A percentile compares a stretch with the other conserved stretches of the same genome.
These are phyloP conservation scores for Cochlearius cochlearius DNA, from an alignment of 2,113 vertebrate genomes.

Conservation along the genomic window DNA sequence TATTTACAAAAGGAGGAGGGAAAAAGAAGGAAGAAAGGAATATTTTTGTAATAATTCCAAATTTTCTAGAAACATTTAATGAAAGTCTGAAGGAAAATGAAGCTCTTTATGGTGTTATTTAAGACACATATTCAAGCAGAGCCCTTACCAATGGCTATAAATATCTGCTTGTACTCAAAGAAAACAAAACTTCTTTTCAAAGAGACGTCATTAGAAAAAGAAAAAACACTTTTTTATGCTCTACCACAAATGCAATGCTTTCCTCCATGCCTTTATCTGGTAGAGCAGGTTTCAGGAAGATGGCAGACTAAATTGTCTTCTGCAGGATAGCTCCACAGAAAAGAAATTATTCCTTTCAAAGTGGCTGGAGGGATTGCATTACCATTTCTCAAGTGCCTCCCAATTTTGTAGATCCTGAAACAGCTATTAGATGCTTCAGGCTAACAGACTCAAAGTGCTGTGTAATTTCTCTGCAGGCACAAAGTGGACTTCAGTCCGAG, in stretches of 20 bases:
- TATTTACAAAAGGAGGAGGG: not conserved
- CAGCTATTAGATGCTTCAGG: not conserved
- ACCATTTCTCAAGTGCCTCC: not conserved
- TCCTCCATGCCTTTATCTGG: not conserved
- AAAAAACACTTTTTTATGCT: not conserved
- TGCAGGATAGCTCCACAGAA: not conserved
- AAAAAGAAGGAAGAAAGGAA: not conserved
- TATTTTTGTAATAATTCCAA: not conserved
- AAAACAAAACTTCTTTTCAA: not conserved
- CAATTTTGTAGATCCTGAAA: not conserved
- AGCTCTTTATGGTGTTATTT: not conserved
- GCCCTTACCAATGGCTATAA: not conserved
- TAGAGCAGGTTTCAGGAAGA: not conserved
- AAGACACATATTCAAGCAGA: not conserved
- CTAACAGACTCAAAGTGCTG: not conserved
- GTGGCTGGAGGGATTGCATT: not conserved
- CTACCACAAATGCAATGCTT: not conserved
- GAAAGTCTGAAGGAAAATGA: not conserved
- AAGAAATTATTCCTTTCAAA: not conserved
- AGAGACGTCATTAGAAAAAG: conserved; percentile 2
- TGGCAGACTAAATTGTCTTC: not conserved
- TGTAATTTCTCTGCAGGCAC: not conserved
- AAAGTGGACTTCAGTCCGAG: not conserved
- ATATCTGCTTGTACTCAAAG: not conserved
- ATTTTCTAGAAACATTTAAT: not conserved